These are phyloP conservation scores for Anoplophora glabripennis DNA, from an alignment of 1,140 invertebrate genomes.

Conservation along the genomic window DNA sequence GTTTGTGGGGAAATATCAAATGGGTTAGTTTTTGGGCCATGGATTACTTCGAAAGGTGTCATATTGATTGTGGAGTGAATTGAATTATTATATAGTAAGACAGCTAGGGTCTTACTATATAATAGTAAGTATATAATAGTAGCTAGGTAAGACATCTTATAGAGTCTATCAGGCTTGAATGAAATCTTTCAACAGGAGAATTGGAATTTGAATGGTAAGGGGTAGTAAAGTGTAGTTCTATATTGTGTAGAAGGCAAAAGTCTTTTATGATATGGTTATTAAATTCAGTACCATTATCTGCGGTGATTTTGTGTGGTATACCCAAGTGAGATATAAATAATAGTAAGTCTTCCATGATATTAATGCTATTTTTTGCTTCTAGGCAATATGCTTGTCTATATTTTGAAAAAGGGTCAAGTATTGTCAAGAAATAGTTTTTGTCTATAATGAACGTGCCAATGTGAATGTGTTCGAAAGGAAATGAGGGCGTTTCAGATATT, in stretches of 20 bases:
- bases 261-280: slow-evolving; percentile 31
- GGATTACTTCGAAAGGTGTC: slow-evolving; percentile 23
- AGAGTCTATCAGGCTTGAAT: slow-evolving; percentile 32
- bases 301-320: slow-evolving; percentile 21
- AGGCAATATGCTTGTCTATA: slow-evolving; percentile 27
- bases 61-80: slow-evolving; percentile 24
- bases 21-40: no score
- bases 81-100: slow-evolving; percentile 29
- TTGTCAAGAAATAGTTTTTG: slow-evolving; percentile 15
- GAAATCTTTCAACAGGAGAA: slow-evolving; percentile 29
- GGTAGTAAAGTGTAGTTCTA: slow-evolving; percentile 26
- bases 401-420: slow-evolving; percentile 26
- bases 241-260: slow-evolving; percentile 27
- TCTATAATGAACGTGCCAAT: slow-evolving; percentile 18
- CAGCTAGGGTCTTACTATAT: slow-evolving; percentile 27
- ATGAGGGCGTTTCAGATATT: slow-evolving; percentile 5
- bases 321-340: slow-evolving; percentile 5
- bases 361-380: no score
- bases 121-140: slow-evolving; percentile 9
- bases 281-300: slow-evolving; percentile 32
- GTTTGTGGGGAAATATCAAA: no score
- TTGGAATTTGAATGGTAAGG: slow-evolving; percentile 22
- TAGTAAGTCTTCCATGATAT: no score
- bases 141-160: slow-evolving; percentile 17
- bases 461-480: slow-evolving; percentile 25